These are phyloP conservation scores for Gymnocheta viridis DNA, from an alignment of 2,888 invertebrate genomes.

Conservation along the genomic window DNA sequence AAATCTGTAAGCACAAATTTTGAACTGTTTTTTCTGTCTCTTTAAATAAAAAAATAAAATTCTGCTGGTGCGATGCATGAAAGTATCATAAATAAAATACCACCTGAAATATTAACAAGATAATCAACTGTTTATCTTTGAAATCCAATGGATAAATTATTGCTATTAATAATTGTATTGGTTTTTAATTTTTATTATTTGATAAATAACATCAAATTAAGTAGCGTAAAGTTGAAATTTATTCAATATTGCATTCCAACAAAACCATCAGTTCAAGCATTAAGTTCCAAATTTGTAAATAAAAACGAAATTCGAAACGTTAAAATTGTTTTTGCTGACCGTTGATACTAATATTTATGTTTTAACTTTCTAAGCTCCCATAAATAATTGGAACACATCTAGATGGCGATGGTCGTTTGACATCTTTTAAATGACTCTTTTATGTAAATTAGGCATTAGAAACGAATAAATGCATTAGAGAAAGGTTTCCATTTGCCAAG, in stretches of 20 bases:
- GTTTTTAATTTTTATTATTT: conserved; percentile 18
- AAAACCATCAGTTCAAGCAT: conserved; percentile 3
- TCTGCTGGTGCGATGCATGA: background rate
- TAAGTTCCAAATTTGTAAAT: background rate
- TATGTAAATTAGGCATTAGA: conserved; percentile 49
- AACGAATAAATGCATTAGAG: background rate
- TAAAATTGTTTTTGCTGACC: background rate
- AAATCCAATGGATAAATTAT: conserved; percentile 23
- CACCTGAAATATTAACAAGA: background rate
- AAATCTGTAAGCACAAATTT: conserved; percentile 17
- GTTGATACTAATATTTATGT: conserved; percentile 51
- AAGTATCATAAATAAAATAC: background rate
- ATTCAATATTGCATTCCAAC: background rate
- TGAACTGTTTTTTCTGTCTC: background rate
- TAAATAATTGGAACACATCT: conserved; percentile 39
- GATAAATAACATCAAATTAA: conserved; percentile 39
- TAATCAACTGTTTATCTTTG: conserved; percentile 44
- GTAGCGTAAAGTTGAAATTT: conserved; percentile 21
- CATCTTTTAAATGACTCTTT: conserved; percentile 42
- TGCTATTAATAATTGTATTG: background rate
- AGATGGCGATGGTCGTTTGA: background rate
- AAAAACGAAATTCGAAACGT: background rate
- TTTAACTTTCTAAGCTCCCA: conserved; percentile 52
- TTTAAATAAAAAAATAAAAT: background rate
- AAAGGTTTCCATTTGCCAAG: background rate